A percentile compares a stretch with the other conserved stretches of the same genome.
Evolutionary conservation across 2,797 vertebrate species (phyloP).

Genomic region (Melanotaenia pygmaea): DNA sequence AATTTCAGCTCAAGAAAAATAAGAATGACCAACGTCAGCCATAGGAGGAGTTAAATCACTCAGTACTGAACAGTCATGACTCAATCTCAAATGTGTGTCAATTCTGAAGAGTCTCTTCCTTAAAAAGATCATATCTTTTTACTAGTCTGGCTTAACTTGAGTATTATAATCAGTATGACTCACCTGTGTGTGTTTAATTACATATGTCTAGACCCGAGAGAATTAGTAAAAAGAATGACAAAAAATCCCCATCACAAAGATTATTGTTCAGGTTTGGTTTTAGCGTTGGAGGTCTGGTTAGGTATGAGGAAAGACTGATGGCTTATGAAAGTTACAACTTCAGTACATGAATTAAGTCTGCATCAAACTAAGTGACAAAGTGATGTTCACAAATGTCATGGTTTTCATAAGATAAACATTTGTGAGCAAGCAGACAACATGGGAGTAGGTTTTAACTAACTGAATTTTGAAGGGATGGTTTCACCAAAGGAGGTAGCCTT

Average conservation of each 20-base stretch:
- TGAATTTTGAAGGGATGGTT: background rate
- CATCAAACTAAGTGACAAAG: constrained; percentile 6
- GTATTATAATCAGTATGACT: constrained; percentile 51
- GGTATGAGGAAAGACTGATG: constrained; percentile 27
- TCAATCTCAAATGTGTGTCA: constrained; percentile 2
- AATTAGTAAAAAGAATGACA: background rate
- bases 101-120: constrained; percentile 17
- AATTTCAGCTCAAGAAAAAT: constrained; percentile 16
- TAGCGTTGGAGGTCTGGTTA: constrained; percentile 52
- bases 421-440: background rate
- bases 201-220: constrained; percentile 36
- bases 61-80: constrained; percentile 9
- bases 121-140: constrained; percentile 34
- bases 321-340: constrained; percentile 20
- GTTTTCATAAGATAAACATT: constrained; percentile 12
- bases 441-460: constrained; percentile 6
- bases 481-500: background rate
- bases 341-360: constrained; percentile 7
- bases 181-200: constrained; percentile 25
- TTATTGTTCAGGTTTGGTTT: constrained; percentile 54
- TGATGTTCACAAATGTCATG: constrained; percentile 46
- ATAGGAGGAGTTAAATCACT: constrained; percentile 30
- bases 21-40: background rate
- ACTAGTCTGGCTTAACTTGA: constrained; percentile 36
- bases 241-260: constrained; percentile 50